These are phyloP conservation scores for Synanthedon formicaeformis DNA, from an alignment of 2,888 invertebrate species.

Conservation along the genomic window DNA sequence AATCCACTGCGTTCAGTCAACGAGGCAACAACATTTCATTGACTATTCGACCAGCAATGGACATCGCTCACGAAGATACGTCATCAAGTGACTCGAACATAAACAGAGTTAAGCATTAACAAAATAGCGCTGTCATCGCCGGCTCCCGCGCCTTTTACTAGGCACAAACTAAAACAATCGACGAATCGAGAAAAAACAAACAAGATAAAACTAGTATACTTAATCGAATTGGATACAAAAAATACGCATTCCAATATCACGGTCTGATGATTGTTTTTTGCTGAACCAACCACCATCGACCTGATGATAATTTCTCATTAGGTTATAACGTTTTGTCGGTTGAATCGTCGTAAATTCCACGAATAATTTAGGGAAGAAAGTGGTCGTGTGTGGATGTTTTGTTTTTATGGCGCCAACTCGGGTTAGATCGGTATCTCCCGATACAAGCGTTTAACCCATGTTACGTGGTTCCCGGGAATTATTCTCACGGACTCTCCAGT, in stretches of 20 bases:
- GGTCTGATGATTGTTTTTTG: constrained; percentile 47
- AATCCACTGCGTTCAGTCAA: constrained; percentile 31
- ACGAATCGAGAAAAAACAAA: constrained; percentile 41
- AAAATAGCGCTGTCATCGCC: constrained; percentile 51
- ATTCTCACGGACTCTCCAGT: constrained; percentile 53
- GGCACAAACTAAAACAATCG: constrained; percentile 56
- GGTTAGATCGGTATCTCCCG: constrained; percentile 65
- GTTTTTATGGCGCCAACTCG: constrained; percentile 70
- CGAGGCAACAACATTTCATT: constrained; percentile 19
- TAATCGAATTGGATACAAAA: constrained; percentile 51
- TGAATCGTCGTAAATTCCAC: constrained; percentile 66
- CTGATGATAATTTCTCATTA: constrained; percentile 71
- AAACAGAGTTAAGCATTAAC: constrained; percentile 19
- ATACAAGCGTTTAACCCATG: constrained; percentile 69
- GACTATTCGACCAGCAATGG: constrained; percentile 26
- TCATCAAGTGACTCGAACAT: constrained; percentile 15
- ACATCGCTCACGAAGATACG: constrained; percentile 19
- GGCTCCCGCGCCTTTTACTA: constrained; percentile 49
- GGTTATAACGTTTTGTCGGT: constrained; percentile 66
- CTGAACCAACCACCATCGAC: constrained; percentile 32
- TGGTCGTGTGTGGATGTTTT: constrained; percentile 64
- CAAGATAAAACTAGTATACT: constrained; percentile 31
- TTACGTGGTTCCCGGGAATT: constrained; percentile 58
- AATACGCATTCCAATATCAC: constrained; percentile 42
- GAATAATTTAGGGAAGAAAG: constrained; percentile 69